A percentile compares a stretch with the other conserved stretches of the same genome.
phyloP scores from a whole-genome alignment of 2,113 vertebrate genomes.

The Picathartes gymnocephalus region DNA sequence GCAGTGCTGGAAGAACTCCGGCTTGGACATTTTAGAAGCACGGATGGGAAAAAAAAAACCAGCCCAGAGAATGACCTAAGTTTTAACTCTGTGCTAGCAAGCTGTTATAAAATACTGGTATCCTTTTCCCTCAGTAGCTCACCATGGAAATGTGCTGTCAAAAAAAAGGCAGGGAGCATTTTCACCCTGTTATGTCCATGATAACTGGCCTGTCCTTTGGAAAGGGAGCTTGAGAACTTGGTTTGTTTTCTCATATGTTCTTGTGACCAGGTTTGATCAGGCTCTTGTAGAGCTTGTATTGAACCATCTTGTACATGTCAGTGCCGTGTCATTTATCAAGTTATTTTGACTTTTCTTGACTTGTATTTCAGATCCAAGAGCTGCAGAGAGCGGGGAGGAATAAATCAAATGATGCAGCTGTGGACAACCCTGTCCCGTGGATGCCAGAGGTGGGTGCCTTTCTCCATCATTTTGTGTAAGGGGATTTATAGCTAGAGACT shows the following conservation, averaged over 20 bases:
- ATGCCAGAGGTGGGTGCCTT: slow-evolving; percentile 53
- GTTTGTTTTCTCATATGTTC: neutral
- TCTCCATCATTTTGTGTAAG: neutral
- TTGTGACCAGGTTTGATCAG: neutral
- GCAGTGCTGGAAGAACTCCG: neutral
- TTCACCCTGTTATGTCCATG: neutral
- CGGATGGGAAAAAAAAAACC: accelerated
- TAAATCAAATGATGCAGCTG: neutral
- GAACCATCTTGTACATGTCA: neutral
- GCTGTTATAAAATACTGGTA: neutral
- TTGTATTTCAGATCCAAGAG: slow-evolving; percentile 33
- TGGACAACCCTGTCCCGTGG: neutral
- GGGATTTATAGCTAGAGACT: neutral
- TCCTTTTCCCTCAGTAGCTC: neutral
- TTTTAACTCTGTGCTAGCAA: neutral
- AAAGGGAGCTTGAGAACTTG: neutral
- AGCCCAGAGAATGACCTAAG: neutral
- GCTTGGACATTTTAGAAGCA: neutral
- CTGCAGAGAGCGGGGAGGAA: neutral
- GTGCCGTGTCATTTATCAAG: neutral
- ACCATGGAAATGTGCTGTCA: neutral
- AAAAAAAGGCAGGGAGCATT: neutral
- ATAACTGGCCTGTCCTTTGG: neutral
- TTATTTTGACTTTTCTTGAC: neutral
- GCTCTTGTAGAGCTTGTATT: neutral